Evolutionary conservation across 37 sponge, comb jelly and placozoan genomes (phyloP).

Genomic region (Haliclona indistincta): DNA sequence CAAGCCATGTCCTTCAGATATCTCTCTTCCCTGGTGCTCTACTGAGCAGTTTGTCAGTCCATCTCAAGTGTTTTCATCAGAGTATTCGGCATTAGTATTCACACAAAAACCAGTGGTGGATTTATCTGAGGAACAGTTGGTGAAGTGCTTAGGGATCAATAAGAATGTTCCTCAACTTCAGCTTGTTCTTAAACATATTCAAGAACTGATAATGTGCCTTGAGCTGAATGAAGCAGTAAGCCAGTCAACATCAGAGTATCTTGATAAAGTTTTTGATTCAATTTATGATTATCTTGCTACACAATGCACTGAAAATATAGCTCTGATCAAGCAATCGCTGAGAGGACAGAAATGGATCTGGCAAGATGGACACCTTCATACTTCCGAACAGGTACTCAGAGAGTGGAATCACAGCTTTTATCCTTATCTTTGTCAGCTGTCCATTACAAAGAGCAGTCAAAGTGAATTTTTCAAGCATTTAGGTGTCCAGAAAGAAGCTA

Average conservation of each 20-base stretch:
- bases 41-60: slow-evolving; percentile 3
- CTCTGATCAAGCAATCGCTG: neutral
- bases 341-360: slow-evolving; percentile 29
- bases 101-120: slow-evolving; percentile 12
- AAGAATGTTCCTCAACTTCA: slow-evolving; percentile 7
- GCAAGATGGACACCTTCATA: slow-evolving; percentile 39
- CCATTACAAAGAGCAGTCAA: slow-evolving; percentile 2
- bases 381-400: slow-evolving; percentile 14
- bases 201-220: neutral
- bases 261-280: neutral
- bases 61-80: slow-evolving; percentile 1
- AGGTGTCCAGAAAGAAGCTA: slow-evolving; percentile 16
- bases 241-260: too few species aligned
- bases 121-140: too few species aligned
- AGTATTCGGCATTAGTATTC: slow-evolving; percentile 12
- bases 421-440: slow-evolving; percentile 43
- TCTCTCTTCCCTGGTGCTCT: slow-evolving; percentile 43
- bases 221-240: too few species aligned
- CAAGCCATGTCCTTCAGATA: slow-evolving; percentile 6
- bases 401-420: slow-evolving; percentile 24
- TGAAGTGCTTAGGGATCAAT: slow-evolving; percentile 5
- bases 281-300: slow-evolving; percentile 18
- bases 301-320: too few species aligned
- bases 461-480: slow-evolving; percentile 45
- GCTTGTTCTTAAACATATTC: slow-evolving; percentile 20